A percentile compares a stretch with the other conserved stretches of the same genome.
phyloP scores from a whole-genome alignment of 1,140 invertebrate species.

The Drosophila pectinifera region DNA sequence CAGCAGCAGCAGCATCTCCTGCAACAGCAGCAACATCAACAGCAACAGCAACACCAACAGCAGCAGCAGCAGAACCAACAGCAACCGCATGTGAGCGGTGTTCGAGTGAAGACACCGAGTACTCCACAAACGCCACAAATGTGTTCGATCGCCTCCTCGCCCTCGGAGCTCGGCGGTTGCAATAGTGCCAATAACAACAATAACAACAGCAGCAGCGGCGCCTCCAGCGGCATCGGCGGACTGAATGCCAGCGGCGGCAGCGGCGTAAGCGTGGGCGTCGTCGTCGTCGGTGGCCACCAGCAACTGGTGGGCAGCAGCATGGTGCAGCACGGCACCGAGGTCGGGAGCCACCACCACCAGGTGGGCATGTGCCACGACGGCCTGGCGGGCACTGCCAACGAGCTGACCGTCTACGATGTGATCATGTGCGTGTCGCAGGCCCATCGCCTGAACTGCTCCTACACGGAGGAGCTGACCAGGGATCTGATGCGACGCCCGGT shows the following conservation, averaged over 20 bases:
- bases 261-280: constrained; percentile 79
- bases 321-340: constrained; percentile 51
- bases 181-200: constrained; percentile 78
- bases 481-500: constrained; percentile 87
- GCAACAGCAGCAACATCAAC: constrained; percentile 50
- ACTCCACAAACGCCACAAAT: constrained; percentile 85
- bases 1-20: constrained; percentile 62
- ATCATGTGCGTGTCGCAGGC: constrained; percentile 95
- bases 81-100: constrained; percentile 69
- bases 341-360: constrained; percentile 45
- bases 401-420: constrained; percentile 92
- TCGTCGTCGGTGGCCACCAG: constrained; percentile 67
- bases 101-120: constrained; percentile 81
- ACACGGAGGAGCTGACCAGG: constrained; percentile 94
- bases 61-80: constrained; percentile 78
- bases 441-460: constrained; percentile 94
- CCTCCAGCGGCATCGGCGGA: constrained; percentile 27
- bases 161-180: constrained; percentile 82
- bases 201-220: constrained; percentile 44
- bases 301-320: constrained; percentile 62
- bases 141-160: constrained; percentile 85
- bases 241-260: constrained; percentile 60
- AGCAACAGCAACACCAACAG: constrained; percentile 66
- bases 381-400: constrained; percentile 75
- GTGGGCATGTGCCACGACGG: constrained; percentile 74